Conservation (phyloP, 2,113 vertebrate genomes). For the Tragelaphus scriptus region DNA sequence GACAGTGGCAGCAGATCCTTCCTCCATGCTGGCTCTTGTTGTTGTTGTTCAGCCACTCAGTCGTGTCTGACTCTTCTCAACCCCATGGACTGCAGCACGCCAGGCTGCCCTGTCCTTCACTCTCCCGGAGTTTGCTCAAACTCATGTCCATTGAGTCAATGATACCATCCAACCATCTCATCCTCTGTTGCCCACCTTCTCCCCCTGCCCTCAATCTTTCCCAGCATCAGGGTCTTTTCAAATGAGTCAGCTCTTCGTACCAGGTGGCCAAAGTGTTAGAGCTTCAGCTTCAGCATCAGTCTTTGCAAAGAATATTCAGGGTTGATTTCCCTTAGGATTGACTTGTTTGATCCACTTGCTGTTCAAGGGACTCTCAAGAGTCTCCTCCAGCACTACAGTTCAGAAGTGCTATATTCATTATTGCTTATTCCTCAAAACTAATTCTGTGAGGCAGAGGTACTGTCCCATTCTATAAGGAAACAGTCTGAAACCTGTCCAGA, state of each 20-base stretch:
- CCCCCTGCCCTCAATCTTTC: background rate
- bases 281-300: background rate
- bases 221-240: background rate
- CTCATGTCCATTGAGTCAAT: background rate
- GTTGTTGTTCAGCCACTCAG: background rate
- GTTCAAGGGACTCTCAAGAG: background rate
- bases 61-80: background rate
- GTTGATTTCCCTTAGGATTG: background rate
- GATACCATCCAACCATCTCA: background rate
- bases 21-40: background rate
- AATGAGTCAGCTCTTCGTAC: background rate
- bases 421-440: background rate
- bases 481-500: background rate
- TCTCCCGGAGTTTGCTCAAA: background rate
- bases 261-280: background rate
- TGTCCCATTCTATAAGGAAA: background rate
- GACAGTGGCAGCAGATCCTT: background rate
- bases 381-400: background rate
- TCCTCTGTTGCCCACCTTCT: background rate
- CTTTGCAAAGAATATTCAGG: background rate
- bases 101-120: background rate
- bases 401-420: background rate
- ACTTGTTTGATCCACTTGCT: background rate
- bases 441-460: too few relatives aligned
- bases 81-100: rapidly evolving